Evolutionary conservation across 1,140 invertebrate species (phyloP), one percentile per base, ranked within the genome.

Genomic region (Galleria mellonella): DNA sequence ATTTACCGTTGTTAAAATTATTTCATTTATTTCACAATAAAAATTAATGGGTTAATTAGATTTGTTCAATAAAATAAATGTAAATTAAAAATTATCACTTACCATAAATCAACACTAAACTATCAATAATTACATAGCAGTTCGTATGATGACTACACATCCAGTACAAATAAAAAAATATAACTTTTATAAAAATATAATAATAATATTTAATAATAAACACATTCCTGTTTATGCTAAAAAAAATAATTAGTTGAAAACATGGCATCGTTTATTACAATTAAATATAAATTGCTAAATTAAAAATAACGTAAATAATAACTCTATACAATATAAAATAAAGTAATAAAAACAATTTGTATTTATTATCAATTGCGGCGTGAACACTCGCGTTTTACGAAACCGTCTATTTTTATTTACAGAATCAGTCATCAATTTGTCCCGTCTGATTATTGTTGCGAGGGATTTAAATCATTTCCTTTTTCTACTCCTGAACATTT

Each of bases 111-210:
- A 78, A 79, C 68, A 59, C 72, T 79, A 77, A 75, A 72, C 60
- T 77, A 71, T 66, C 17, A 23, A 23, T 59, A 64, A 66, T 65
- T 72, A 81, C 68, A 75, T 62, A 74, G 62, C 60, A 59, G 49
- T 66, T 64, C 62, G 23, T 53, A 64, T 37, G 40, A 55, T 74
- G 69, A 79, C 74, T 78, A 75, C 60, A 55, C 48, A 55, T 64
- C 54, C 65, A 73, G 55, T 78, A 81, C 70, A 72, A 78, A 78
- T n/a, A n/a, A n/a, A n/a, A n/a, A 78, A 72, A 81, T 63, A 74
- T 71, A 73, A 72, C 72, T 67, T 75, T 71, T 77, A 84, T 74
- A 81, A 67, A 84, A 81, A 82, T 81, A 84, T 82, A 82, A 70
- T 77, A 72, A 71, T 81, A n/a, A n/a, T n/a, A n/a, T n/a, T n/a